phyloP scores from a whole-genome alignment of 2,113 vertebrate species.

The Erythrocercus mccallii region DNA sequence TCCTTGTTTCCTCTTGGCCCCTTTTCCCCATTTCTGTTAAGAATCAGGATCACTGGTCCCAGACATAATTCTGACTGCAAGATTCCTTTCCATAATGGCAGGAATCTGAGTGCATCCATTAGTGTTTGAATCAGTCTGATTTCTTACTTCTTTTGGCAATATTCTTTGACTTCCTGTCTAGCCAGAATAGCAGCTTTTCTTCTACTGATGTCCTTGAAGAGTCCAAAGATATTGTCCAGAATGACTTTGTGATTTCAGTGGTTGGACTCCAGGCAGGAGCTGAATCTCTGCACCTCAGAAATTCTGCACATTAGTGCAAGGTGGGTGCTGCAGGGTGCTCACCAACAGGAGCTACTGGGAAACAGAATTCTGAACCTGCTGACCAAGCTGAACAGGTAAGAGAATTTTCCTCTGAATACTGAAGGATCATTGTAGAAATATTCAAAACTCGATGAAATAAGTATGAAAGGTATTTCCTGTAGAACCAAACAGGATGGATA shows the following conservation, averaged over 20 bases:
- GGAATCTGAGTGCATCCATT: not conserved
- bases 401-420: not conserved
- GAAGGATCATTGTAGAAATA: not conserved
- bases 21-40: not conserved
- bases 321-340: not conserved
- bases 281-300: not conserved
- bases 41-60: not conserved
- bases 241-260: not conserved
- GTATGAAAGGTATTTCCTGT: not conserved
- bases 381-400: not conserved
- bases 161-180: not conserved
- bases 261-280: not conserved
- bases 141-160: not conserved
- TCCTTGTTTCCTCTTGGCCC: not conserved
- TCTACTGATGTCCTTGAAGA: not conserved
- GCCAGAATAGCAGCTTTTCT: not conserved
- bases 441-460: not conserved
- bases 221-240: not conserved
- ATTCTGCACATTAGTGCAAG: not conserved
- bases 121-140: not conserved
- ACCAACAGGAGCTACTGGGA: not conserved
- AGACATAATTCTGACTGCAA: not conserved
- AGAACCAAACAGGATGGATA: not conserved
- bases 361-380: not conserved
- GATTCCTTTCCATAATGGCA: not conserved